Base-by-base conservation (phyloP, 2,797 vertebrate genomes). In the Denticeps clupeoides region DNA sequence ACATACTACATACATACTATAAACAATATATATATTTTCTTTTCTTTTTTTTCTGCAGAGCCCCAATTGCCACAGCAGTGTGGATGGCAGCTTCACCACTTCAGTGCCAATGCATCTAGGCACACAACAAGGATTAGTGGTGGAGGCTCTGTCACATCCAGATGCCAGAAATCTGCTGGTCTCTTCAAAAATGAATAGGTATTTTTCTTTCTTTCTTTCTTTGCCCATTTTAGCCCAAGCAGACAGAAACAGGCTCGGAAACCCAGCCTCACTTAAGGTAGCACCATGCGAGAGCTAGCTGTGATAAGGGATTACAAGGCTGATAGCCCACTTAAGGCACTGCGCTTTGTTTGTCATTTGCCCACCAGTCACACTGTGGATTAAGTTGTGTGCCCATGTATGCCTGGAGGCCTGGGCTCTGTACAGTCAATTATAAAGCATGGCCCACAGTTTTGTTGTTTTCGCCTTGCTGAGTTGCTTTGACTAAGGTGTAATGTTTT, bases 221-320 rank as follows among this genome's bases (percentile, higher is more conserved):
- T n/a, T 32, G 59, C 72, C 65, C 64, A 53, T 64, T 68, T 68
- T 70, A 24, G 18, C 63, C 58, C 63, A 51, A 59, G 45, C 55
- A 65, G 43, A 48, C 53, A 59, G 46, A 49, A 68, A 54, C 59
- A 69, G 72, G 35, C 10, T 33, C 7, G 7, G 70, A 67, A 73
- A 67, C 73, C 66, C 69, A 57, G 55, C 62, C 50, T 46, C 63
- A 75, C 53, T 50, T 45, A 62, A 65, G 69, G 68, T 59, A 72
- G 60, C 37, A 59, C 51, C 55, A 35, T 61, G 57, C 64, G 53
- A 65, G 68, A 73, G 65, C 61, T 71, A 65, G 51, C 64, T 67
- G 54, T 70, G 67, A 76, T 72, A 69, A 47, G 44, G 73, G 72
- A 79, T 79, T 76, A 76, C 72, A 75, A 65, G 70, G 67, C 71